Evolutionary conservation across 2,888 invertebrate species (phyloP).

Genomic region (Melanostoma scalare): DNA sequence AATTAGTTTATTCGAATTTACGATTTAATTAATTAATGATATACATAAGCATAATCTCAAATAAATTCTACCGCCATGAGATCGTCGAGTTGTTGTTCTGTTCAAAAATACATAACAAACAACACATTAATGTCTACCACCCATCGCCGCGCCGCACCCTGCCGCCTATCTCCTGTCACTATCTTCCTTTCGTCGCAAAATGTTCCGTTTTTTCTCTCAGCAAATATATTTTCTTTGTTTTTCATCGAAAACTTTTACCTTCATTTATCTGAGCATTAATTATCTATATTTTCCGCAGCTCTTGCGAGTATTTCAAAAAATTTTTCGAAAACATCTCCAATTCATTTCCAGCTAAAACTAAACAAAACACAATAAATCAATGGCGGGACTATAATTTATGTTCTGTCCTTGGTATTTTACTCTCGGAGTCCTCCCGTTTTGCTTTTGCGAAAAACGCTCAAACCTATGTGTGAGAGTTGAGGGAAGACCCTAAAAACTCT

Average conservation of each 20-base stretch:
- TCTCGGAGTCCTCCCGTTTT: slow-evolving; percentile 24
- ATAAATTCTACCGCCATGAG: too few relatives aligned
- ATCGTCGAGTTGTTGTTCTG: too few relatives aligned
- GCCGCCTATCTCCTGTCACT: too few relatives aligned
- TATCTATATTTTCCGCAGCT: slow-evolving; percentile 56
- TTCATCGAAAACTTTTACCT: slow-evolving; percentile 47
- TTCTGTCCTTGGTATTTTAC: slow-evolving; percentile 38
- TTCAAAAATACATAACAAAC: too few relatives aligned
- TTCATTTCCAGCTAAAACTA: slow-evolving; percentile 53
- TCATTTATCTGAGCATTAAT: slow-evolving; percentile 54
- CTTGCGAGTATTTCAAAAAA: slow-evolving; percentile 58
- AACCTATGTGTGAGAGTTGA: slow-evolving; percentile 2
- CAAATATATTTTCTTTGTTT: slow-evolving; percentile 6
- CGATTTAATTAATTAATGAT: too few relatives aligned
- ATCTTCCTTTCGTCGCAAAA: too few relatives aligned
- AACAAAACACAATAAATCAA: slow-evolving; percentile 62
- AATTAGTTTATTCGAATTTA: too few relatives aligned
- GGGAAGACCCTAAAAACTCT: slow-evolving; percentile 31
- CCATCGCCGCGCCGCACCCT: too few relatives aligned
- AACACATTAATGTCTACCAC: too few relatives aligned
- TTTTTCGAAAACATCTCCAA: slow-evolving; percentile 52
- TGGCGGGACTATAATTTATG: slow-evolving; percentile 58
- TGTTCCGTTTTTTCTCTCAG: background rate
- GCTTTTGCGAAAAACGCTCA: slow-evolving; percentile 34
- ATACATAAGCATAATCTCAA: too few relatives aligned